Evolutionary conservation across 2,888 invertebrate species (phyloP).

Genomic region (Drosophila pegasa): DNA sequence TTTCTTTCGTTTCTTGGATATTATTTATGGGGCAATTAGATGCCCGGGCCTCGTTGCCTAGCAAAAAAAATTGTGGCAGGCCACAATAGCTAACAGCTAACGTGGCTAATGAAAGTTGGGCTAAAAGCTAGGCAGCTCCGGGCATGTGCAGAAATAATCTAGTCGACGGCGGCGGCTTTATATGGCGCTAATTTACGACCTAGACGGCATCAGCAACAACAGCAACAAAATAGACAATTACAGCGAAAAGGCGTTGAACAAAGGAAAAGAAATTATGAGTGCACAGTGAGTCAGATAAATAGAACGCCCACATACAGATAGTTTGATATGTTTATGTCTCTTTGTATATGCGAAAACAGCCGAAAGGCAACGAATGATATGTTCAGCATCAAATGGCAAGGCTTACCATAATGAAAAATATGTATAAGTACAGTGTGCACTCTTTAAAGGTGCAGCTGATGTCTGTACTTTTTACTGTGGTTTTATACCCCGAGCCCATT

Average conservation of each 20-base stretch:
- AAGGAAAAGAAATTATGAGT: slow-evolving; percentile 25
- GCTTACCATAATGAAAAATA: neutral
- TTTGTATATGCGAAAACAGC: slow-evolving; percentile 3
- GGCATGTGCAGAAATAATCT: slow-evolving; percentile 66
- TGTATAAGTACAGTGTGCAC: neutral
- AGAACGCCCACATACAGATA: slow-evolving; percentile 4
- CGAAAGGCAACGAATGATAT: neutral
- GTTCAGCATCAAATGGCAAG: neutral
- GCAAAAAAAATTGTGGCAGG: slow-evolving; percentile 38
- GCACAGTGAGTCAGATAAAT: slow-evolving; percentile 51
- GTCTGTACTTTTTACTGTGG: too few relatives aligned
- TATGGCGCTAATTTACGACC: slow-evolving; percentile 70
- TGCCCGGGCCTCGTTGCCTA: slow-evolving; percentile 15
- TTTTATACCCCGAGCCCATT: too few relatives aligned
- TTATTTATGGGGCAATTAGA: slow-evolving; percentile 73
- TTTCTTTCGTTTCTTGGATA: neutral
- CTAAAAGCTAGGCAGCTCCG: slow-evolving; percentile 21
- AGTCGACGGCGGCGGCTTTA: slow-evolving; percentile 54
- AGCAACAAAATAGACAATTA: slow-evolving; percentile 19
- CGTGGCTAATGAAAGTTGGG: slow-evolving; percentile 43
- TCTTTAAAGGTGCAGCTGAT: neutral
- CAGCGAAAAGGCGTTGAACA: slow-evolving; percentile 36
- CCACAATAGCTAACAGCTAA: slow-evolving; percentile 35
- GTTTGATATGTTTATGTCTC: neutral
- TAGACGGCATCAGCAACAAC: slow-evolving; percentile 28